Evolutionary conservation across 2,888 invertebrate species (phyloP).

Genomic region (Pyrochroa serraticornis): DNA sequence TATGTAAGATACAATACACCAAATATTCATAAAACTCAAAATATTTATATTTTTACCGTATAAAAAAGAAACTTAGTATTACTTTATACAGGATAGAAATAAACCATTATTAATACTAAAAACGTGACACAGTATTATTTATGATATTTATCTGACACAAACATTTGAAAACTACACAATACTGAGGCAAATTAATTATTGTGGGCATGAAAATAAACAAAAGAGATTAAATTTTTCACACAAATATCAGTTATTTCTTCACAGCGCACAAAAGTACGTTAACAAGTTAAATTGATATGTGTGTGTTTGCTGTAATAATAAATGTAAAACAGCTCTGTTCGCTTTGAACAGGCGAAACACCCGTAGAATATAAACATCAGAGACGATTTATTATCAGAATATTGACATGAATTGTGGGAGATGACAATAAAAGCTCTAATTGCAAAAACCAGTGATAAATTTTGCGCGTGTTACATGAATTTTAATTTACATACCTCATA

Average conservation of each 20-base stretch:
- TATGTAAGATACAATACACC: too few species aligned
- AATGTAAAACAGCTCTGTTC: constrained; percentile 29
- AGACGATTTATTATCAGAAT: constrained; percentile 34
- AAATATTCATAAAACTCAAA: too few species aligned
- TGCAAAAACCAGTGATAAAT: constrained; percentile 27
- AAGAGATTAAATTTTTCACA: not conserved
- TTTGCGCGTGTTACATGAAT: constrained; percentile 22
- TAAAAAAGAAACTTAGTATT: too few species aligned
- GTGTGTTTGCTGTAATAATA: constrained; percentile 28
- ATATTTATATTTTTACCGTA: too few species aligned
- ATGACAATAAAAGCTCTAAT: constrained; percentile 30
- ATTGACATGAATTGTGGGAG: constrained; percentile 35
- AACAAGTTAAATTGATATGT: constrained; percentile 25
- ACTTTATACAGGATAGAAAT: too few species aligned
- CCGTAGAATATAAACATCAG: constrained; percentile 29
- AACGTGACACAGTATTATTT: too few species aligned
- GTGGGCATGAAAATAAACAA: too few species aligned
- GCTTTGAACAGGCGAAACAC: constrained; percentile 25
- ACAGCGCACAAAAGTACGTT: constrained; percentile 12
- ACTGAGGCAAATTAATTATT: not conserved
- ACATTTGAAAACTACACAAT: too few species aligned
- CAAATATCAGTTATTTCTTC: constrained; percentile 14
- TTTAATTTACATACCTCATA: constrained; percentile 28
- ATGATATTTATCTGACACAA: too few species aligned
- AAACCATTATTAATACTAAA: too few species aligned